Conservation (phyloP, 2,888 invertebrate genomes). For the Orthosia gracilis region DNA sequence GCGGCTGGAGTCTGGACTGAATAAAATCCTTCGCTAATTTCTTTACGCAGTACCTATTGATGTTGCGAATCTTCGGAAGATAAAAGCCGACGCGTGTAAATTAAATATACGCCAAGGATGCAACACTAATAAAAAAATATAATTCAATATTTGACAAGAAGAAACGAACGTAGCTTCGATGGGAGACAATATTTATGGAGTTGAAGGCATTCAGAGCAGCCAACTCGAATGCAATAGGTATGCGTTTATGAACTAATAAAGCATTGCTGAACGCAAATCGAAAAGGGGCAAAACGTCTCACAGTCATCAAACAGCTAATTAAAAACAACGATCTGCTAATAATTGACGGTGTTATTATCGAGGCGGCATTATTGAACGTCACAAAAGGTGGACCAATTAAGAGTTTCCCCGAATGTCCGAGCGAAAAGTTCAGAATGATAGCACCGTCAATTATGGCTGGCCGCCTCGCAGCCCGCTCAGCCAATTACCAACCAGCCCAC, state of each 20-base stretch:
- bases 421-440: conserved; percentile 89
- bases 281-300: conserved; percentile 68
- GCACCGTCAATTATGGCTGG: conserved; percentile 88
- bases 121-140: conserved; percentile 47
- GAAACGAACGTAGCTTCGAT: conserved; percentile 25
- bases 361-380: conserved; percentile 88
- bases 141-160: conserved; percentile 46
- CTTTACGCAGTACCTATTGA: conserved; percentile 21
- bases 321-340: conserved; percentile 88
- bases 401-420: conserved; percentile 89
- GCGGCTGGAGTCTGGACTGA: conserved; percentile 36
- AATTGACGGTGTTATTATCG: conserved; percentile 87
- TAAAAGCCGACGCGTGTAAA: conserved; percentile 47
- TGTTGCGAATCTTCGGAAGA: conserved; percentile 22
- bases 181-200: conserved; percentile 49
- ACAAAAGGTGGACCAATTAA: conserved; percentile 90
- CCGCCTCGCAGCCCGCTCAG: conserved; percentile 81
- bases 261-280: conserved; percentile 48
- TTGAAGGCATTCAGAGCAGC: conserved; percentile 38
- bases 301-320: conserved; percentile 81
- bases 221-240: conserved; percentile 35
- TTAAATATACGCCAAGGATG: conserved; percentile 46
- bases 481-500: conserved; percentile 86
- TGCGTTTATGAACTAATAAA: conserved; percentile 57
- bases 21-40: conserved; percentile 55